Conservation (phyloP, 2,888 invertebrate genomes). For the Ariolimax columbianus region DNA sequence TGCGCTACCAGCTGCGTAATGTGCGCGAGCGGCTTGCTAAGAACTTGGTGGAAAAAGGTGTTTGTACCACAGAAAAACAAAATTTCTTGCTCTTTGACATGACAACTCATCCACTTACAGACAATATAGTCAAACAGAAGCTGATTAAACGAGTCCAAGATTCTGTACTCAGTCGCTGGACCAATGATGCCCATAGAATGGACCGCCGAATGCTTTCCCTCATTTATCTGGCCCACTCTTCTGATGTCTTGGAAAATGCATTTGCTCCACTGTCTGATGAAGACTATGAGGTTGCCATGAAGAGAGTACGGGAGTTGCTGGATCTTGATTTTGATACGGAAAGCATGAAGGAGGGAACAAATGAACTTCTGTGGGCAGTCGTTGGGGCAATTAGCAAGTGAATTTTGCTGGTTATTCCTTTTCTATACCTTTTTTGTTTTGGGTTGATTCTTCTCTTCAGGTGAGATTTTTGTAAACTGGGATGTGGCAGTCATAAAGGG, state of each 20-base stretch:
- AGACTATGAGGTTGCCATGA: conserved; percentile 98
- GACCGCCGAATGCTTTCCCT: conserved; percentile 95
- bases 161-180: conserved; percentile 95
- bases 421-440: background rate
- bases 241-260: conserved; percentile 99
- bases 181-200: conserved; percentile 96
- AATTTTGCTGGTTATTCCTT: conserved; percentile 40
- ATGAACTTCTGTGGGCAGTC: conserved; percentile 98
- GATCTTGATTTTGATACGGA: conserved; percentile 98
- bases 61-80: conserved; percentile 98
- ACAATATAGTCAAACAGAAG: conserved; percentile 95
- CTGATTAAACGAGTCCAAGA: conserved; percentile 97
- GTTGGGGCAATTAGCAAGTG: conserved; percentile 98
- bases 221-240: conserved; percentile 96
- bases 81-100: conserved; percentile 99
- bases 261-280: conserved; percentile 96
- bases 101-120: conserved; percentile 99
- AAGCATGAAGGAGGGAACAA: conserved; percentile 85
- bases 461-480: conserved; percentile 19
- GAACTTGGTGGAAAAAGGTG: conserved; percentile 99
- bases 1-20: conserved; percentile 98
- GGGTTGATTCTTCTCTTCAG: conserved; percentile 1
- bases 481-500: background rate
- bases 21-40: conserved; percentile 99
- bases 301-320: conserved; percentile 94